These are phyloP conservation scores for Enchytraeus crypticus DNA, from an alignment of 2,888 invertebrate genomes.

Conservation along the genomic window DNA sequence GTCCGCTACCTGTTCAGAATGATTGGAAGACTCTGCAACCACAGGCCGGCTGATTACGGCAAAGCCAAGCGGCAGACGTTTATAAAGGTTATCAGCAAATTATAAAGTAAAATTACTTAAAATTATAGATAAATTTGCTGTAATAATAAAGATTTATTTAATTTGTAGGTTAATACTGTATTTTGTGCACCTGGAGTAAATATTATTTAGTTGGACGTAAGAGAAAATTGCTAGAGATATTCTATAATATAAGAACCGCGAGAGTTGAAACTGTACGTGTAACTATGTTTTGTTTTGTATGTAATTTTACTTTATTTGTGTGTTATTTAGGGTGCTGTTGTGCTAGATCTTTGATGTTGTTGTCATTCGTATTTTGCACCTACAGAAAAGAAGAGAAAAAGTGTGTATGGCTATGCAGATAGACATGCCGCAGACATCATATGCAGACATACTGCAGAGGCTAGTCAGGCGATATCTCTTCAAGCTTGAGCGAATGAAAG, in stretches of 20 bases:
- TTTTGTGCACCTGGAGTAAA: no score
- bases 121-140: neutral
- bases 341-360: no score
- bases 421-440: conserved; percentile 36
- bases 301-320: no score
- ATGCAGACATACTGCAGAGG: conserved; percentile 46
- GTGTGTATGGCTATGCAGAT: conserved; percentile 31
- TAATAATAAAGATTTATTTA: no score
- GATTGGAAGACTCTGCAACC: conserved; percentile 15
- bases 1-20: conserved; percentile 36
- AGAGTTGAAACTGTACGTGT: no score
- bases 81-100: conserved; percentile 35
- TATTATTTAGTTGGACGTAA: no score
- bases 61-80: conserved; percentile 40
- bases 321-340: no score
- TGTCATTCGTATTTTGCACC: no score
- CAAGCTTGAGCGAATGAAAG: conserved; percentile 44
- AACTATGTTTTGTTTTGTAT: no score
- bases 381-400: conserved; percentile 33
- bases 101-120: neutral
- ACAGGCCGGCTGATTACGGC: conserved; percentile 30
- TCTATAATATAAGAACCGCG: no score
- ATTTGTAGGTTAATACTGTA: no score
- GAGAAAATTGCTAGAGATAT: no score
- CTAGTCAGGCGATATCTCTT: conserved; percentile 46